Conservation (phyloP, 1,140 invertebrate species). For the Drosophila parvula region DNA sequence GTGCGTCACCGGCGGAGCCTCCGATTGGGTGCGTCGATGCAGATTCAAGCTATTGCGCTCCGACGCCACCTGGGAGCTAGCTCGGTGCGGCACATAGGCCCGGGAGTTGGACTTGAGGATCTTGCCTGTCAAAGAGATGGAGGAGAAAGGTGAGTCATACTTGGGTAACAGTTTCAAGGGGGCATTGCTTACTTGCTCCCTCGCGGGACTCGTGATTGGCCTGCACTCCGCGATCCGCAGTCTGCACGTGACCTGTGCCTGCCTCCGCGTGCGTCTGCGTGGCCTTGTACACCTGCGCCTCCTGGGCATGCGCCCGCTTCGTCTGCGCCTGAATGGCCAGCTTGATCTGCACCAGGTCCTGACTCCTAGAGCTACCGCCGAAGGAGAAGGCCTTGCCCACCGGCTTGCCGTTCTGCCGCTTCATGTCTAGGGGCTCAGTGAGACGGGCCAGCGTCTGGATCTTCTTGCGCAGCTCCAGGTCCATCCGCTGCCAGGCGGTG, state of each 20-base stretch:
- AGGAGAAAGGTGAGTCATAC: background rate
- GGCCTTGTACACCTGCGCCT: constrained; percentile 76
- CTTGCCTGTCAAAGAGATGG: constrained; percentile 33
- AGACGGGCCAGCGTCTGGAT: constrained; percentile 87
- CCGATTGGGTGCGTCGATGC: constrained; percentile 76
- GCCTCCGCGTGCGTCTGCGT: constrained; percentile 69
- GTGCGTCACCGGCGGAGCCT: constrained; percentile 64
- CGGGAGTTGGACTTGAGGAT: constrained; percentile 71
- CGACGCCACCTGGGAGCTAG: constrained; percentile 59
- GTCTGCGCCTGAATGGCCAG: constrained; percentile 86
- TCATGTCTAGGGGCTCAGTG: constrained; percentile 75
- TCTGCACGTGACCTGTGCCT: constrained; percentile 59
- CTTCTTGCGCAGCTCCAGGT: constrained; percentile 86
- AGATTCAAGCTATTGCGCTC: constrained; percentile 67
- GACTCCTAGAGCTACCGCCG: constrained; percentile 82
- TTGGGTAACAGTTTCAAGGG: background rate
- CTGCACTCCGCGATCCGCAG: constrained; percentile 75
- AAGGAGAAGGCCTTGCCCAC: constrained; percentile 77
- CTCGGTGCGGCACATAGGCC: constrained; percentile 72
- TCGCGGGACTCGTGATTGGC: constrained; percentile 72
- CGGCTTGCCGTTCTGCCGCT: constrained; percentile 65
- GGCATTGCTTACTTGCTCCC: constrained; percentile 51
- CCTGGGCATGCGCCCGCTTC: constrained; percentile 73
- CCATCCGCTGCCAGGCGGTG: constrained; percentile 87
- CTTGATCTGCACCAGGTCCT: constrained; percentile 86